These are phyloP conservation scores for zebrafish (Danio rerio) DNA, from an alignment of 2,113 vertebrate species.

Conservation along the genomic window GRCz12tu NC_133190.1:15913001-15913500, in stretches of 20 bases:
- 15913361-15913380: slow-evolving; percentile 10
- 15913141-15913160: not conserved
- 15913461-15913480: not conserved
- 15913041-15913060: not conserved
- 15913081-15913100: not conserved
- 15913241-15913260: not conserved
- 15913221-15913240: slow-evolving; percentile 12
- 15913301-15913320: slow-evolving; percentile 41
- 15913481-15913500: not conserved
- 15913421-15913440: not conserved
- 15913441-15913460: too few species aligned
- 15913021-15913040: not conserved
- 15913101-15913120: not conserved
- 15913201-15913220: not conserved
- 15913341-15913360: slow-evolving; percentile 31
- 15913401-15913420: too few species aligned
- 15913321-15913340: slow-evolving; percentile 49
- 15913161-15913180: not conserved
- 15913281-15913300: slow-evolving; percentile 32
- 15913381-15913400: not conserved
- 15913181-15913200: not conserved
- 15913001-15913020: not conserved
- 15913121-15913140: slow-evolving; percentile 37
- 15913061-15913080: slow-evolving; percentile 3
- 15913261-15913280: slow-evolving; percentile 38